Evolutionary conservation across 2,113 vertebrate species (phyloP), one percentile per base, ranked within the genome.

Genomic region (Grallaria varia): DNA sequence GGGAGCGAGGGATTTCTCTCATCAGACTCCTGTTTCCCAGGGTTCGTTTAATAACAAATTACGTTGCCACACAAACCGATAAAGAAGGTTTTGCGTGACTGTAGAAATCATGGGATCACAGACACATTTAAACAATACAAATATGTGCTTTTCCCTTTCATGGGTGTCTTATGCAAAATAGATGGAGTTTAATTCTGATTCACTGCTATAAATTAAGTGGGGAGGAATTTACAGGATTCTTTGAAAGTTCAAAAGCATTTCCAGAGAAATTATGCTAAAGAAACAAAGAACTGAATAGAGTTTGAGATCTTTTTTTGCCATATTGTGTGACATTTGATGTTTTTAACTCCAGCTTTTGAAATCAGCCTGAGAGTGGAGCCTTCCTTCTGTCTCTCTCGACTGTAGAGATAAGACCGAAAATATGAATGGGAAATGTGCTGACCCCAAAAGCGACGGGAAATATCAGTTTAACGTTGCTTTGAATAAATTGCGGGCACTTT

Each of bases 331-430:
- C 79, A 77, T 91, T 88, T 90, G 92, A 88, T 92, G 77, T 60
- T 93, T 93, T 91, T 77, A 94, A 91, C 69, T 87, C 69, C 47
- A 90, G 86, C 47, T 84, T 96, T 86, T 81, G 89, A 90, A 94
- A 89, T 88, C 68, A 80, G 59, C 18, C 68, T 39, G 37, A 59
- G 53, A 77, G 60, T 3, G 59, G 68, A 92, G 49, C 14, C 56
- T 84, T 71, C 88, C 73, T 84, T 80, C 75, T 89, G 74, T 40
- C 64, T 86, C 47, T 55, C 79, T 64, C 1, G 0, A 59, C 58
- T 47, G 12, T 0, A 87, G 73, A 93, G 68, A 66, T 58, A 59
- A 81, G 66, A 10, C 52, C 73, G 49, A 52, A 92, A 87, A 81
- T 53, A 55, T 1, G 23, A 77, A 86, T 77, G 64, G 21, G 45